Evolutionary conservation across 2,888 invertebrate genomes (phyloP), one percentile per base, ranked within the genome.

Genomic region (Chrysodeixis includens): DNA sequence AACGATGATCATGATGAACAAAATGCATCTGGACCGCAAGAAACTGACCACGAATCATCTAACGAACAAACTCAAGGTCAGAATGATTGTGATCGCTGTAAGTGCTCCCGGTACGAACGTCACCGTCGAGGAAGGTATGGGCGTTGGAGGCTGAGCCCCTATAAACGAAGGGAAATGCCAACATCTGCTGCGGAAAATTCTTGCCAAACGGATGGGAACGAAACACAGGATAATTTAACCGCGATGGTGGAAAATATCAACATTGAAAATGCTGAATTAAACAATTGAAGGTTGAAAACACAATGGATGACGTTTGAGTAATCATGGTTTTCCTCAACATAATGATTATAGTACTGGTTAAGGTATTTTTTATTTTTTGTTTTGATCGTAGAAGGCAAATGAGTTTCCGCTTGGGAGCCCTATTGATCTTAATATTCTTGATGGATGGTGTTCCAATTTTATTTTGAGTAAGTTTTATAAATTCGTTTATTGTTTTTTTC

Each of bases 181-280:
- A n/a, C 62, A 40, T 14, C 40, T 40, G 40, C n/a, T 32, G 14
- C 57, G 5, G 80, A 84, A 12, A 75, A 55, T 52, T 49, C 72
- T 10, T 8, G 56, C 46, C 75, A 79, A 67, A 69, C 78, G 16
- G 76, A 77, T 16, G 68, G 54, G n/a, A 71, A 61, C 32, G 64
- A 68, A 18, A 14, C 56, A 52, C 77, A 81, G 30, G 80, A 78
- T 35, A 83, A 83, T 69, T 59, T 83, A 30, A 73, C 71, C 16
- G 62, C 30, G 18, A 67, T 82, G 78, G 85, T 84, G 56, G 83
- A 86, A 61, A 82, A 78, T 49, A 81, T 85, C 44, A 66, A 66
- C 52, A 72, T 74, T 73, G 78, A 71, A 51, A 72, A 66, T 14
- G 30, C 70, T 20, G 67, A 79, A 49, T 71, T 18, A 68, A 59